Base-by-base conservation (phyloP, 2,113 vertebrate genomes). In the Parus major region DNA sequence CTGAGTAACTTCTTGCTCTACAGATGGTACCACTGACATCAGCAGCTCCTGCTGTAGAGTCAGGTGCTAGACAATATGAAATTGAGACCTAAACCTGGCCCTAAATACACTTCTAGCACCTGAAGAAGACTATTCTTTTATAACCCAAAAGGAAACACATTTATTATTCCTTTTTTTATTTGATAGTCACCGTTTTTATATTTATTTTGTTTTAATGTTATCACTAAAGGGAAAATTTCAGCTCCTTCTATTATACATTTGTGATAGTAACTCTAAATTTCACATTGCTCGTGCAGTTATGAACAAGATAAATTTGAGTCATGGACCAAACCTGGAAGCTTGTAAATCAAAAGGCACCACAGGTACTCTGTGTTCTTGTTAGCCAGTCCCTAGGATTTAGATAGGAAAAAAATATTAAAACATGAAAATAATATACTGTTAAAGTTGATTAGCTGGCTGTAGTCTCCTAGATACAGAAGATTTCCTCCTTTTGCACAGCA, bases 401-500 rank as follows among this genome's bases (percentile, higher is more conserved):
- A 95, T 83, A 91, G 77, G 80, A 94, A 94, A 95, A 76, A 93
- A 69, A 0, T 55, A 85, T 61, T 91, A 96, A 93, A 94, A 96
- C 94, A 96, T 82, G 86, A 95, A 97, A 97, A 96, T 97, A 96
- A 97, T 97, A 96, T 90, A 97, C 72, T 96, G 80, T 95, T 96
- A 86, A 96, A 96, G 90, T 78, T 97, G 92, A 98, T 97, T 98
- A 97, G 88, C 82, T 95, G 70, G 52, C 80, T 95, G 61, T 95
- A 97, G 97, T 97, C 94, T 97, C 96, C 93, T 97, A 93, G 97
- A 97, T 77, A 96, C 60, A 76, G 94, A 88, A 89, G 68, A 92
- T 97, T 96, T 96, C 85, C 90, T 93, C 76, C 79, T 97, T 96
- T 96, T 95, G 64, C 97, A 97, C 88, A 97, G 96, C 95, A 96